Evolutionary conservation across 2,113 vertebrate species (phyloP).

Genomic region (Empidonax traillii): DNA sequence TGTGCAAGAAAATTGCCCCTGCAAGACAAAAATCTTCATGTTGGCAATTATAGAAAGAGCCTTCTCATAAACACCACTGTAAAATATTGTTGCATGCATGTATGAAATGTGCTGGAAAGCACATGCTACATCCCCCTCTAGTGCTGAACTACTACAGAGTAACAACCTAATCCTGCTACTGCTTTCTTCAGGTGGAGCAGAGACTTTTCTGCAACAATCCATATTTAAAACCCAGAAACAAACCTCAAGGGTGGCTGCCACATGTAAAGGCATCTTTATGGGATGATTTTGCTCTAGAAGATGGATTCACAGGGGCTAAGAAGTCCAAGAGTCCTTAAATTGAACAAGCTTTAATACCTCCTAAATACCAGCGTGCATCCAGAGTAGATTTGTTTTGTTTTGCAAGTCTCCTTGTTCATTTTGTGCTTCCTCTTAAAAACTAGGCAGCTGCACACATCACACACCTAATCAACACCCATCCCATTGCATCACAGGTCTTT

Average conservation of each 20-base stretch:
- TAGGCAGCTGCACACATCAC: not conserved
- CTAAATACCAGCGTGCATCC: not conserved
- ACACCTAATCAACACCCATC: not conserved
- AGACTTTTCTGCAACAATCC: not conserved
- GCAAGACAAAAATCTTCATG: conserved; percentile 20
- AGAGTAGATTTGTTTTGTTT: not conserved
- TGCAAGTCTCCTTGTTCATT: not conserved
- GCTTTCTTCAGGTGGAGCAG: not conserved
- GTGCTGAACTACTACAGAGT: conserved; percentile 40
- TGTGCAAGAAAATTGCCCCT: not conserved
- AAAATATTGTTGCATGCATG: not conserved
- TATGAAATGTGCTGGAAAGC: not conserved
- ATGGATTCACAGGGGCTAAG: not conserved
- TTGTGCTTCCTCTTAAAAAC: not conserved
- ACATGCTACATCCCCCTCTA: conserved; percentile 62
- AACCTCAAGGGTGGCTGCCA: not conserved
- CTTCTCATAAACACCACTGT: conserved; percentile 24
- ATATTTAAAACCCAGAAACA: not conserved
- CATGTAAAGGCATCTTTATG: not conserved
- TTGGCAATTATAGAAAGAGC: conserved; percentile 13
- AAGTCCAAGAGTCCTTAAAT: not conserved
- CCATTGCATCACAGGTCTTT: not conserved
- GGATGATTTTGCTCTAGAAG: not conserved
- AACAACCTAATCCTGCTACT: not conserved
- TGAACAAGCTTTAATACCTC: not conserved